Evolutionary conservation across 2,888 invertebrate genomes (phyloP), one percentile per base, ranked within the genome.

Genomic region (Patella depressa): DNA sequence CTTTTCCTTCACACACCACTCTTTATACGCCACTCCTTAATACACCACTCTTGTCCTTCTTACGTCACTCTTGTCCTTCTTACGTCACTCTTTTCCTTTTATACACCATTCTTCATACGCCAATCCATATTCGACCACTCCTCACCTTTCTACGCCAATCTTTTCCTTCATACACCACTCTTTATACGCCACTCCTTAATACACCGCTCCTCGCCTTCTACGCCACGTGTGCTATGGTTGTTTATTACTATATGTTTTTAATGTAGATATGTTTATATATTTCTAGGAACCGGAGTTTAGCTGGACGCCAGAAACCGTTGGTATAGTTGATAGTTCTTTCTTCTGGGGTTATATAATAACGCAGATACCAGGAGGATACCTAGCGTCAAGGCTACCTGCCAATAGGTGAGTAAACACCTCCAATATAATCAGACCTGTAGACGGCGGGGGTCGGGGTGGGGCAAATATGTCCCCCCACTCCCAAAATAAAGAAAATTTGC

Each of bases 311-410:
- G 94, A 98, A 97, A 76, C 98, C 96, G 92, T 94, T 97, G 88
- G 95, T 45, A 94, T 96, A 59, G 96, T 99, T 86, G 98, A 99
- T 92, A 97, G 98, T 53, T 98, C 98, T 1, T 99, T 99, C 92
- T 99, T 99, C 93, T 98, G 98, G 95, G 99, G 99, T 53, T 99
- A 99, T 92, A 94, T 99, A 83, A 94, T 99, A 84, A 99, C 99
- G 19, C 99, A 99, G 93, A 96, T 99, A 76, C 99, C 99, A 17
- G 99, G 99, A 73, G 99, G 99, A 73, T 98, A 98, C 92, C 94
- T 99, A 83, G 99, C 99, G 17, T 97, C 98, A 53, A 96, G 96
- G 92, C 97, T 97, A 92, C 98, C 99, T 34, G 98, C 99, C 9
- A 99, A 99, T 92, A 95, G 93, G 94, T 94, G 89, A 88, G 82